Evolutionary conservation across 2,888 invertebrate species (phyloP).

Genomic region (Agonum fuliginosum): DNA sequence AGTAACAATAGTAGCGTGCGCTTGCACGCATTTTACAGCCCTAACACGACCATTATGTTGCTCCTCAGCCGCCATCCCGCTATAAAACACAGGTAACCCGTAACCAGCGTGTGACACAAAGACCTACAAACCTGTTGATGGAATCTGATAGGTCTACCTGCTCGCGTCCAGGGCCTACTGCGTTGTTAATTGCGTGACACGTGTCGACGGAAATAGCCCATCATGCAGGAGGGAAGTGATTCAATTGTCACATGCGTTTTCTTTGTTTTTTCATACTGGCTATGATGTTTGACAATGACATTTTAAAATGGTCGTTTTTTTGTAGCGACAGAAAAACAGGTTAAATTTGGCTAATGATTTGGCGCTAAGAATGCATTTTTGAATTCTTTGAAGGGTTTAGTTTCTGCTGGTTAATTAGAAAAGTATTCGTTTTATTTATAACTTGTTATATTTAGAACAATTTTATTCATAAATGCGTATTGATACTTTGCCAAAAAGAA

Average conservation of each 20-base stretch:
- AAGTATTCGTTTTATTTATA: neutral
- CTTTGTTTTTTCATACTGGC: conserved; percentile 5
- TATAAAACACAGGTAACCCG: conserved; percentile 52
- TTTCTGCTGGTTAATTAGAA: neutral
- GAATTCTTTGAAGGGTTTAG: conserved; percentile 3
- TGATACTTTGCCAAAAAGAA: neutral
- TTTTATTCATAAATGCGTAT: neutral
- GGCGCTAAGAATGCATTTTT: conserved; percentile 25
- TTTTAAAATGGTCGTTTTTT: conserved; percentile 2
- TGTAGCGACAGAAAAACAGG: neutral
- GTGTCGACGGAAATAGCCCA: neutral
- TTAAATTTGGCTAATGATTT: conserved; percentile 26
- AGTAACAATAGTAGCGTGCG: conserved; percentile 52
- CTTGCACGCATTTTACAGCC: conserved; percentile 44
- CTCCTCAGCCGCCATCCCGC: neutral
- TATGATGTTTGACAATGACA: neutral
- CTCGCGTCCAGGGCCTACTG: neutral
- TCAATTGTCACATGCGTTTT: neutral
- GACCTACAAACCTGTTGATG: conserved; percentile 67
- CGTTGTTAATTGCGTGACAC: neutral
- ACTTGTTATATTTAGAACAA: neutral
- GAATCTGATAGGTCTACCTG: conserved; percentile 7
- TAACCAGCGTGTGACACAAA: conserved; percentile 63
- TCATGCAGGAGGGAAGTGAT: neutral
- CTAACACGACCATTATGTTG: conserved; percentile 42